Percentiles rank a stretch among this genome's conserved stretches.
Evolutionary conservation across 2,888 invertebrate genomes (phyloP).

Genomic region (Megaustenia siamemsis): DNA sequence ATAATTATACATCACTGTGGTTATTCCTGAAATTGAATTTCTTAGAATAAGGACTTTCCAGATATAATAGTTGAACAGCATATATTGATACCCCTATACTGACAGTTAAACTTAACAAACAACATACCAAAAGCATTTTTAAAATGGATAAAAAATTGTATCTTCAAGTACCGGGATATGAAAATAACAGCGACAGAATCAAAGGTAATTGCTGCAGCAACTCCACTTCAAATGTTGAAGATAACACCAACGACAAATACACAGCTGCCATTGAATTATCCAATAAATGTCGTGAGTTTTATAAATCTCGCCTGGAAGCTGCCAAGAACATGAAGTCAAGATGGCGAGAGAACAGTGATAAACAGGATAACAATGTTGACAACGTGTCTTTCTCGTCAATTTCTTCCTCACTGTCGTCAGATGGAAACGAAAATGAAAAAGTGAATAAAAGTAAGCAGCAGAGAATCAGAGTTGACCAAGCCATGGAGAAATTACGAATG

Average conservation of each 20-base stretch:
- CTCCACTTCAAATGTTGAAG: background rate
- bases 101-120: too few species aligned
- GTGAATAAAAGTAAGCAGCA: constrained; percentile 16
- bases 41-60: too few species aligned
- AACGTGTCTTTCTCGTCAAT: background rate
- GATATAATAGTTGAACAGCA: too few species aligned
- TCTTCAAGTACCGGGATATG: constrained; percentile 32
- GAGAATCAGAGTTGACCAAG: constrained; percentile 63
- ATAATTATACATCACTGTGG: too few species aligned
- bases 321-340: constrained; percentile 60
- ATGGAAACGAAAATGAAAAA: background rate
- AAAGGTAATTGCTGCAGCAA: background rate
- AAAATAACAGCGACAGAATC: background rate
- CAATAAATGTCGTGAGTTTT: constrained; percentile 68
- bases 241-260: constrained; percentile 55
- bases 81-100: too few species aligned
- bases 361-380: background rate
- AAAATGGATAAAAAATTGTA: constrained; percentile 15
- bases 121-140: background rate
- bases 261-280: constrained; percentile 67
- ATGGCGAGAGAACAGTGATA: constrained; percentile 33
- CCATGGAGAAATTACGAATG: constrained; percentile 67
- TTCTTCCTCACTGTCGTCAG: background rate
- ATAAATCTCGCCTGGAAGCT: constrained; percentile 60
- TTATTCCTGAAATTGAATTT: too few species aligned